Evolutionary conservation across 2,113 vertebrate species (phyloP).

Genomic region (Merops nubicus): DNA sequence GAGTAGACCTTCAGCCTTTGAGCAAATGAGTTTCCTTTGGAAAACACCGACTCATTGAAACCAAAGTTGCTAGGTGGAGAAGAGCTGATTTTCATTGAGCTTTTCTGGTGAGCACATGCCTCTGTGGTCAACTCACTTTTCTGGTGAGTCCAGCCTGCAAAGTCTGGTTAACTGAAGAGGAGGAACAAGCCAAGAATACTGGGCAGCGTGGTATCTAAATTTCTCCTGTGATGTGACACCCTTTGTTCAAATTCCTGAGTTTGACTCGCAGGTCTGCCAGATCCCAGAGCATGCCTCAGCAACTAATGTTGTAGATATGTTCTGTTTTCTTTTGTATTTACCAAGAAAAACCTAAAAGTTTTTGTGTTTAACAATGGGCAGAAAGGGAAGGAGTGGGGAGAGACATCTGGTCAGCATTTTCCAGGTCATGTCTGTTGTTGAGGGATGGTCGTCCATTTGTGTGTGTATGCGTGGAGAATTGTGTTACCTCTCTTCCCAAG

Average conservation of each 20-base stretch:
- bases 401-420: neutral
- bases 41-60: neutral
- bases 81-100: neutral
- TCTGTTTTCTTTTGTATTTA: neutral
- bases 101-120: neutral
- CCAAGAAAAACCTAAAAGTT: neutral
- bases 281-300: neutral
- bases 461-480: rapidly evolving
- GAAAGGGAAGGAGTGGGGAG: neutral
- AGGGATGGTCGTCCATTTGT: neutral
- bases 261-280: neutral
- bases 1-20: neutral
- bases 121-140: too few species aligned
- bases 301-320: neutral
- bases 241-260: neutral
- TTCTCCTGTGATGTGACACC: neutral
- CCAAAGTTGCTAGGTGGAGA: neutral
- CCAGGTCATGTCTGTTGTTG: neutral
- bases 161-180: neutral
- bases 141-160: neutral
- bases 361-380: neutral
- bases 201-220: neutral
- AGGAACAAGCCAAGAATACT: neutral
- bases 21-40: neutral
- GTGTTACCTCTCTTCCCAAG: neutral